Percentiles rank a stretch among this genome's conserved stretches.
Conservation (phyloP, 2,888 invertebrate genomes). For the Panzeria rudis region DNA sequence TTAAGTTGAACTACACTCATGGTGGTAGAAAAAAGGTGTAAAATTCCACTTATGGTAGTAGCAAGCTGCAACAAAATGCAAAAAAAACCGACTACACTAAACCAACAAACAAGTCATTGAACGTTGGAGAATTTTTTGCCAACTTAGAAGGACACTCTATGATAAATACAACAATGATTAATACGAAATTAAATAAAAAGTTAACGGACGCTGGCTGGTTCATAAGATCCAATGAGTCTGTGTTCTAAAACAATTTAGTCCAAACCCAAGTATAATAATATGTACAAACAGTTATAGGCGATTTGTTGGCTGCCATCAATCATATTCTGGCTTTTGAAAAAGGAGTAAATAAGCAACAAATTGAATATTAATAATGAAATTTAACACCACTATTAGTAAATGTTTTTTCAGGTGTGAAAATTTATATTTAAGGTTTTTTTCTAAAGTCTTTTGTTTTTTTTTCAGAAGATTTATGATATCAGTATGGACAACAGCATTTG, state of each 20-base stretch:
- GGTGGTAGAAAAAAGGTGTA: constrained; percentile 70
- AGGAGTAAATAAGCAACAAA: not conserved
- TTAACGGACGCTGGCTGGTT: constrained; percentile 44
- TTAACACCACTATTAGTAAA: not conserved
- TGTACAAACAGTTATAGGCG: not conserved
- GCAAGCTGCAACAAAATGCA: constrained; percentile 54
- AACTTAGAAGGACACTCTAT: constrained; percentile 70
- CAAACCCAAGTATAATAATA: not conserved
- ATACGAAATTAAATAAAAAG: constrained; percentile 12
- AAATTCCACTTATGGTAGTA: constrained; percentile 71
- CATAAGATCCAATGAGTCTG: not conserved
- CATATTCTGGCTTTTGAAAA: not conserved
- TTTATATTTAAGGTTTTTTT: not conserved
- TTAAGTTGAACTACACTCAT: constrained; percentile 42
- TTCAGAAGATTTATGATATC: not conserved
- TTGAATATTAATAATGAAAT: not conserved
- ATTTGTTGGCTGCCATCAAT: not conserved
- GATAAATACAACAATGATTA: constrained; percentile 59
- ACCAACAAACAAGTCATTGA: constrained; percentile 66
- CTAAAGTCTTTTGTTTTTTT: constrained; percentile 13
- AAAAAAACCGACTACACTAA: constrained; percentile 13
- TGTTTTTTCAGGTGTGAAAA: not conserved
- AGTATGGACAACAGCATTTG: no score
- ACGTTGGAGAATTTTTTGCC: constrained; percentile 67
- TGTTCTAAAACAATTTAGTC: not conserved